Evolutionary conservation across 2,113 vertebrate genomes (phyloP).

Genomic region (Melanocharis versteri): DNA sequence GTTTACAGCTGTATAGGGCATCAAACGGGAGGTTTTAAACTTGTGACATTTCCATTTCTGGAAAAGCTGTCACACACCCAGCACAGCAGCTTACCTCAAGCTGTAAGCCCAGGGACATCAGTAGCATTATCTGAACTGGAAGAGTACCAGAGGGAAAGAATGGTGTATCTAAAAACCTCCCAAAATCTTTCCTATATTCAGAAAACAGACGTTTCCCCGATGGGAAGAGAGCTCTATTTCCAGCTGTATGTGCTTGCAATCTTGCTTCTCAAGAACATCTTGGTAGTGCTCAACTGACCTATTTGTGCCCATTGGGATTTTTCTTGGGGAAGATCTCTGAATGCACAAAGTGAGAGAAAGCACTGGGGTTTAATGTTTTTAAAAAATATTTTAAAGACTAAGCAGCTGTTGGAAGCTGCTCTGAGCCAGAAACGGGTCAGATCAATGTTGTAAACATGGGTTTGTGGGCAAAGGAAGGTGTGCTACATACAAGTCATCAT

Average conservation of each 20-base stretch:
- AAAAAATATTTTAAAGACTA: not conserved
- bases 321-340: not conserved
- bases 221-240: not conserved
- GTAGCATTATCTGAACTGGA: constrained; percentile 22
- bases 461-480: not conserved
- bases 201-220: not conserved
- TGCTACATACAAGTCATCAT: not conserved
- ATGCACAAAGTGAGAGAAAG: not conserved
- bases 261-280: not conserved
- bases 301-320: not conserved
- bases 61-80: not conserved
- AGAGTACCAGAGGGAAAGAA: not conserved
- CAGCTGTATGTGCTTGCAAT: not conserved
- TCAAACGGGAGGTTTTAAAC: constrained; percentile 33
- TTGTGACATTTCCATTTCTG: constrained; percentile 40
- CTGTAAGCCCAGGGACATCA: constrained; percentile 17
- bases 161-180: not conserved
- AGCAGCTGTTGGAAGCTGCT: not conserved
- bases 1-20: constrained; percentile 4
- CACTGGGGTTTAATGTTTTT: not conserved
- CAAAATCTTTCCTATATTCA: not conserved
- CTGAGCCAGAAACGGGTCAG: not conserved
- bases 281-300: not conserved
- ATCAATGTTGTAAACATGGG: not conserved
- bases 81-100: not conserved